Evolutionary conservation across 92 coral and sea anemone species (phyloP).

Genomic region (Phenganax marumi): DNA sequence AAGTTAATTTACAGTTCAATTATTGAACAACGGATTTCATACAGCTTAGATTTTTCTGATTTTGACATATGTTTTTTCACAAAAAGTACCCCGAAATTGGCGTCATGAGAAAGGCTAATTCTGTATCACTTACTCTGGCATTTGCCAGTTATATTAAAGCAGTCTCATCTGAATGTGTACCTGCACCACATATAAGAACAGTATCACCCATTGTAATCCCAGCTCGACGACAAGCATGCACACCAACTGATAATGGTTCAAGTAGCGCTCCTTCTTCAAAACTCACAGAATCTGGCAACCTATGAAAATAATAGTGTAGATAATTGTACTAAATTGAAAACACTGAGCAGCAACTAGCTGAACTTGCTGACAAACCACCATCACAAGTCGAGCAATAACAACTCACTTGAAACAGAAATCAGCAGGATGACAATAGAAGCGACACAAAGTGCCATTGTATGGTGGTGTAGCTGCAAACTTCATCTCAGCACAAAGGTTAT

Average conservation of each 20-base stretch:
- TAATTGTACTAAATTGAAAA: not conserved
- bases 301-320: constrained; percentile 15
- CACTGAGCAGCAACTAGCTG: no score
- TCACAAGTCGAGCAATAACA: not conserved
- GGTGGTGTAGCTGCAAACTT: constrained; percentile 95
- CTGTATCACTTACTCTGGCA: not conserved
- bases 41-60: no score
- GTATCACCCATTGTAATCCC: constrained; percentile 77
- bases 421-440: constrained; percentile 79
- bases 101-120: no score
- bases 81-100: no score
- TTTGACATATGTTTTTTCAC: no score
- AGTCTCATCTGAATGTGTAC: constrained; percentile 39
- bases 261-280: constrained; percentile 93
- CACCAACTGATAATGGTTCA: constrained; percentile 93
- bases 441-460: constrained; percentile 79
- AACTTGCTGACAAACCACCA: constrained; percentile 65
- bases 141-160: no score
- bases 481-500: constrained; percentile 88
- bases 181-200: constrained; percentile 92
- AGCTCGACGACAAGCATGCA: constrained; percentile 94
- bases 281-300: constrained; percentile 88
- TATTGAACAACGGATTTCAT: no score
- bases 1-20: no score
- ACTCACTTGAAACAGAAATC: constrained; percentile 95